Base-by-base conservation (phyloP, 2,113 vertebrate species). In the Peromyscus polionotus region DNA sequence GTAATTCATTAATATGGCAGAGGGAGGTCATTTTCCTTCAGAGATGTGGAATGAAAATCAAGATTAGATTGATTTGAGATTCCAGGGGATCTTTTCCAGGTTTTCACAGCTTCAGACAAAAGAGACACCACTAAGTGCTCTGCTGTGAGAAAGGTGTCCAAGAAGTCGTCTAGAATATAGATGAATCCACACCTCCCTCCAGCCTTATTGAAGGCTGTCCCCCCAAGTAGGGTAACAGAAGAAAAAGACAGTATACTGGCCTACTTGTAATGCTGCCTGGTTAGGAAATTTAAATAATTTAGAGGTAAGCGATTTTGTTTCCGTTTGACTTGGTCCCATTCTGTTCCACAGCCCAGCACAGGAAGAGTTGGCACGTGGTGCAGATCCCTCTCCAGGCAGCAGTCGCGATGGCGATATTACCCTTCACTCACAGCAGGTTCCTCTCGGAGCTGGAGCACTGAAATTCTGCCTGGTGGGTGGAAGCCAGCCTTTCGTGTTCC, bases 201-300 rank as follows among this genome's bases (percentile, higher is more conserved):
- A 22, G 42, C 10, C 22, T 88, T n/a, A 19, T 2, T 26, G 48
- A n/a, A 79, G 28, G 10, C n/a, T 84, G 13, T 51, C 73, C 36
- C 81, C 51, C 51, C 63, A 80, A 73, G 72, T 54, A 57, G 16
- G 6, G 11, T 45, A 28, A 68, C 59, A 77, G 57, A 73, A 87
- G 83, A 48, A 91, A 91, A 81, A 9, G 6, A 48, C 24, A 42
- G 3, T 61, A 75, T 67, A 13, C 59, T n/a, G 61, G 54, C 51
- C 39, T 67, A n/a, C 31, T 31, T 89, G 67, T 33, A 77, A 42
- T 73, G 77, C 75, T 94, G 61, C 79, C 95, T 90, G 51, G 5
- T 4, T 87, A 86, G 65, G 19, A 93, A 93, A 90, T 70, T 95
- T 91, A 77, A 93, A 75, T 89, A 88, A 75, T 90, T 90, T 76